Base-by-base conservation (phyloP, 2,797 vertebrate species). In the Chelon labrosus region DNA sequence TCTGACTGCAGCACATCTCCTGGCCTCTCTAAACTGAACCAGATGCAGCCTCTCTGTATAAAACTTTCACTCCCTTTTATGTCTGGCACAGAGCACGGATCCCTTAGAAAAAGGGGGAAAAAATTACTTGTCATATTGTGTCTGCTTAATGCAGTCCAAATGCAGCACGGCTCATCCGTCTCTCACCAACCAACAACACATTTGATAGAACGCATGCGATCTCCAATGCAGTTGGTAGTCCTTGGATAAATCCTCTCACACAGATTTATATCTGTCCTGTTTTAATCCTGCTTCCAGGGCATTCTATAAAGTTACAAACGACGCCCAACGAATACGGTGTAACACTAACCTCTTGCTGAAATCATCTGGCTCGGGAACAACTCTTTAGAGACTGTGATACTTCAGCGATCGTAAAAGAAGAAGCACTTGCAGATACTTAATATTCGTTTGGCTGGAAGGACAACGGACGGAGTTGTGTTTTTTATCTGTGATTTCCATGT, bases 11-110 rank as follows among this genome's bases (percentile, higher is more conserved):
- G 86, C 89, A 92, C 86, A 89, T 92, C 88, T 89, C 88, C 70
- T 78, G 68, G 50, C 69, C 82, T 84, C 70, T 60, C 75, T 93
- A 94, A 94, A 83, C 87, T 75, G 75, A 93, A 92, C 91, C 93
- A 95, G 92, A 94, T 93, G 88, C 74, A 85, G 59, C 67, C 74
- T 89, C 91, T 92, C 88, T 86, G 84, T 84, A 91, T 91, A 90
- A 94, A 92, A 90, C 85, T 88, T 91, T 91, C 82, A 83, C 86
- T 90, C 74, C 75, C 85, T 89, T 91, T 88, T 80, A 89, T 87
- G 85, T 90, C 84, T 87, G 44, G 20, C 78, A 77, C 74, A 65
- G 64, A 77, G 20, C 78, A 77, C 73, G 66, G 64, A 77, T 79
- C 81, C 61, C 51, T 79, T 82, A 42, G 70, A 75, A 73, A 64